These are phyloP conservation scores for Malurus melanocephalus DNA, from an alignment of 2,113 vertebrate genomes.

Conservation along the genomic window DNA sequence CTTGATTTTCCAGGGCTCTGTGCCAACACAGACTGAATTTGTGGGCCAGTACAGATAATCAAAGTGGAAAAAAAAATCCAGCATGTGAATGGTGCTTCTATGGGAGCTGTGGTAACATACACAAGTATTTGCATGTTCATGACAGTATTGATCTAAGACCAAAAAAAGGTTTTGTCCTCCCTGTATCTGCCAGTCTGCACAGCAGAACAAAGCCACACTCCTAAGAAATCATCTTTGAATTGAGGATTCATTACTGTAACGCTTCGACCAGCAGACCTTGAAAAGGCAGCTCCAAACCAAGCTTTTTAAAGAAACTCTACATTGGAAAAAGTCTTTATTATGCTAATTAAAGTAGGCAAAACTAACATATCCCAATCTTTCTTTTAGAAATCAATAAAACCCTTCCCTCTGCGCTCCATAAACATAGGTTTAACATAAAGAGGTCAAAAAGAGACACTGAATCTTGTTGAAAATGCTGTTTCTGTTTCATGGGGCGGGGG, in stretches of 20 bases:
- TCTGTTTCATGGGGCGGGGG: not conserved
- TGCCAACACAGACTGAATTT: not conserved
- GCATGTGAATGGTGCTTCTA: not conserved
- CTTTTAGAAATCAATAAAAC: not conserved
- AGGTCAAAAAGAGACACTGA: not conserved
- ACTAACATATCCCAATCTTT: not conserved
- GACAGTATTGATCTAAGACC: not conserved
- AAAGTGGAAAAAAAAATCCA: not conserved
- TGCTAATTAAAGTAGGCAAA: not conserved
- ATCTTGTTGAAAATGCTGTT: not conserved
- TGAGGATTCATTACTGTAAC: not conserved
- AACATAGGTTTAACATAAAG: not conserved
- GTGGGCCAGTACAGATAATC: not conserved
- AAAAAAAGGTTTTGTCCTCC: not conserved
- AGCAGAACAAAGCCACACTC: conserved; percentile 5
- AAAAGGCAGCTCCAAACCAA: not conserved
- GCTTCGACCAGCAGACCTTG: not conserved
- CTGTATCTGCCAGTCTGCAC: not conserved
- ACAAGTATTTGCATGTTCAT: conserved; percentile 10
- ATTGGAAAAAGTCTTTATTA: not conserved
- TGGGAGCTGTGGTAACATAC: not conserved
- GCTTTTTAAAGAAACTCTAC: not conserved
- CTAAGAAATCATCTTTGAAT: not conserved
- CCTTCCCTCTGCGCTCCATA: not conserved
- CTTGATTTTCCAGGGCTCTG: not conserved